These are phyloP conservation scores for Lumbricus terrestris DNA, from an alignment of 2,888 invertebrate species.

Conservation along the genomic window DNA sequence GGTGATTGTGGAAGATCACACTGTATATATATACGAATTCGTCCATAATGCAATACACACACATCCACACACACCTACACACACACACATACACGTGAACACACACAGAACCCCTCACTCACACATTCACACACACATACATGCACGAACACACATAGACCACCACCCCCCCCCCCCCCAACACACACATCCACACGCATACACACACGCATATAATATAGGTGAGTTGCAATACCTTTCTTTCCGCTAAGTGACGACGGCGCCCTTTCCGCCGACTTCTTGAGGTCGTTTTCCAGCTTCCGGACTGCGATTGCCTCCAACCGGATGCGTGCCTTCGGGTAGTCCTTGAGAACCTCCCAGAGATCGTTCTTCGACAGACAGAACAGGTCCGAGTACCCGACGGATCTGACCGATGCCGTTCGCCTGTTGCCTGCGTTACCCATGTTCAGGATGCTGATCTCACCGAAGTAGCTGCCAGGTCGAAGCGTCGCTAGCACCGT, in stretches of 20 bases:
- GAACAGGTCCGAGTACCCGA: conserved; percentile 97
- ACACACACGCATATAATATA: no score
- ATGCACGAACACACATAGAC: no score
- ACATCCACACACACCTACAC: background rate
- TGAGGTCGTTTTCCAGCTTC: conserved; percentile 76
- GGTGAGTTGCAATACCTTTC: background rate
- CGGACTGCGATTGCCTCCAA: conserved; percentile 95
- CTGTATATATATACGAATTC: no score
- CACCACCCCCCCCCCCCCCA: no score
- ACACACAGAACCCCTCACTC: no score
- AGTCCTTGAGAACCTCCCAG: conserved; percentile 93
- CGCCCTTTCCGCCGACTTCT: background rate
- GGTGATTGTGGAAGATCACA: no score
- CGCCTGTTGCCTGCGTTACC: conserved; percentile 98
- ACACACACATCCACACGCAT: no score
- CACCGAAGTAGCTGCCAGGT: conserved; percentile 98
- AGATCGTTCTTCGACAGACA: conserved; percentile 98
- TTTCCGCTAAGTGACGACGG: background rate
- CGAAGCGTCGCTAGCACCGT: conserved; percentile 94
- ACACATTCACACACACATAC: no score
- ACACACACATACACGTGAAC: background rate
- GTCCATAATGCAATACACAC: no score
- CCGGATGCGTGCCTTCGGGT: conserved; percentile 65
- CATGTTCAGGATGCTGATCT: conserved; percentile 87
- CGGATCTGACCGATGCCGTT: conserved; percentile 94